Conservation (phyloP, 2,113 vertebrate genomes). For the Boulengeromyrus knoepffleri region DNA sequence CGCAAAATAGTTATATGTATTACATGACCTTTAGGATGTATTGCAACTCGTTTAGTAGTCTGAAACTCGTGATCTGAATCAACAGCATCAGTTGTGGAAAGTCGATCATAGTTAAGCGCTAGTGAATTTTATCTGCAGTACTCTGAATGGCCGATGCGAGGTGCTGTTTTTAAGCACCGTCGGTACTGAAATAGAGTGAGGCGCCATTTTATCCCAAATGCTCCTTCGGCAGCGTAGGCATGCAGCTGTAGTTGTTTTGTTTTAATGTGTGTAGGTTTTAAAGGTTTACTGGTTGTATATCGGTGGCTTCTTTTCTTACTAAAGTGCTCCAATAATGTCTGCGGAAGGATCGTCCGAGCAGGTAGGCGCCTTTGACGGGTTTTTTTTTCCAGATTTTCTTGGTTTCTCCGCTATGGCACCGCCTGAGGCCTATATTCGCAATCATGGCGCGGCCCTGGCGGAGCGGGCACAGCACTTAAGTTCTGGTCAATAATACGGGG, state of each 20-base stretch:
- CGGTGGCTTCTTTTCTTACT: conserved; percentile 24
- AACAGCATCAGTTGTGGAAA: background rate
- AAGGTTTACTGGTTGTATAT: conserved; percentile 5
- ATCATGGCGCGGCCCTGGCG: background rate
- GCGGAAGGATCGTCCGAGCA: conserved; percentile 61
- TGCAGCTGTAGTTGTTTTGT: conserved; percentile 3
- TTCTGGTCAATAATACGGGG: background rate
- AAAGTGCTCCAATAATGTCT: conserved; percentile 51
- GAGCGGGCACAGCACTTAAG: background rate
- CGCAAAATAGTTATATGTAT: background rate
- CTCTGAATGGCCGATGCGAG: background rate
- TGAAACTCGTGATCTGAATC: background rate
- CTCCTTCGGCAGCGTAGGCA: conserved; percentile 14
- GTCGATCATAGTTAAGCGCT: background rate
- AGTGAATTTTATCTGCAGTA: background rate
- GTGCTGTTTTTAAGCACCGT: background rate
- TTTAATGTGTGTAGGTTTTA: conserved; percentile 5
- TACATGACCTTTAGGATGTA: background rate
- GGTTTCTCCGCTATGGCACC: background rate
- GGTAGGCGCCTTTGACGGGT: conserved; percentile 42
- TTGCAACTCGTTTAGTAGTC: background rate
- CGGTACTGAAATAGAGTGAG: background rate
- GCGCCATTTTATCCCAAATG: conserved; percentile 53
- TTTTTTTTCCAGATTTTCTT: background rate
- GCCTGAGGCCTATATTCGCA: background rate